phyloP scores from a whole-genome alignment of 2,888 invertebrate genomes.

The Branchellion lobata region DNA sequence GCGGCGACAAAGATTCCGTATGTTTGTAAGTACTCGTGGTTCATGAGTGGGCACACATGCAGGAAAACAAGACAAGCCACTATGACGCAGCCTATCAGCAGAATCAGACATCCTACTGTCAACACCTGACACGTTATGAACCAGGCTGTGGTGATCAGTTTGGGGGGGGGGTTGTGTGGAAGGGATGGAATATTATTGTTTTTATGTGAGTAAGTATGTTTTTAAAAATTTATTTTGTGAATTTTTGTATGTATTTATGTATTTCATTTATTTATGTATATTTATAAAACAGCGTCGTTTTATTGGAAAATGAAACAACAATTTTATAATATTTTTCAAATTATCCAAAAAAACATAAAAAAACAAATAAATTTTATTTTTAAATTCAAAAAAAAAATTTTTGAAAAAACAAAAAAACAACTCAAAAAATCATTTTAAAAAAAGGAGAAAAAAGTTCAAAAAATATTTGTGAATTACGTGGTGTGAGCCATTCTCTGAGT shows the following conservation, averaged over 20 bases:
- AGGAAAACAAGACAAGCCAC: slow-evolving; percentile 51
- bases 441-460: not conserved
- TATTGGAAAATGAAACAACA: no score
- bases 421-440: not conserved
- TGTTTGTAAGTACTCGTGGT: slow-evolving; percentile 54
- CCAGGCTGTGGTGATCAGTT: slow-evolving; percentile 70
- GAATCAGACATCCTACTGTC: slow-evolving; percentile 80
- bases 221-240: not conserved
- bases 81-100: slow-evolving; percentile 56
- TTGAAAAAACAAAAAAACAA: not conserved
- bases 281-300: no score
- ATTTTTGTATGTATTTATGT: not conserved
- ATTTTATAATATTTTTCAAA: no score
- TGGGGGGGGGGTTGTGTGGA: no score
- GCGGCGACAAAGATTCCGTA: slow-evolving; percentile 52
- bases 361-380: no score
- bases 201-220: no score
- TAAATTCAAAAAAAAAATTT: not conserved
- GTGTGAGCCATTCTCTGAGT: slow-evolving; percentile 64
- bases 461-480: slow-evolving; percentile 52
- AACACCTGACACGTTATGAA: slow-evolving; percentile 90
- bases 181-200: no score
- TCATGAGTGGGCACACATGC: slow-evolving; percentile 52
- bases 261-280: not conserved
- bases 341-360: no score